These are phyloP conservation scores for Caenorhabditis remanei DNA, from an alignment of 1,140 invertebrate species.

Conservation along the genomic window DNA sequence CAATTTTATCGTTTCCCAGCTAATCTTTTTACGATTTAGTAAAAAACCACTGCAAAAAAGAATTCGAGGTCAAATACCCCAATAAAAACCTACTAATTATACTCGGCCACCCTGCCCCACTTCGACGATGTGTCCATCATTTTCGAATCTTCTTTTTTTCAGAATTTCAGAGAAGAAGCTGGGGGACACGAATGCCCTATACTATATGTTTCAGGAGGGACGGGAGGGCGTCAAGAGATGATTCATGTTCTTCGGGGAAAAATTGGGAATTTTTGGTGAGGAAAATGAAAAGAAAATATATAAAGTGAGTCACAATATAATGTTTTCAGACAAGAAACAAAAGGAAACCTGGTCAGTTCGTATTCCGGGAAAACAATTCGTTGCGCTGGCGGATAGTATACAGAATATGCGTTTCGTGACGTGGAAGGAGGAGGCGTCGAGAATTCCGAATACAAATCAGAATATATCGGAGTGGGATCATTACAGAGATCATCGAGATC, in stretches of 20 bases:
- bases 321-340: slow-evolving; percentile 20
- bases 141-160: background rate
- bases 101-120: slow-evolving; percentile 31
- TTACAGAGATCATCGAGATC: slow-evolving; percentile 19
- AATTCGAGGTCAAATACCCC: too few species aligned
- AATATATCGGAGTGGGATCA: background rate
- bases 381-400: background rate
- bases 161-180: too few species aligned
- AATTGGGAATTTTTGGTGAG: background rate
- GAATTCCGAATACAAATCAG: background rate
- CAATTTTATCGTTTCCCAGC: too few species aligned
- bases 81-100: slow-evolving; percentile 31
- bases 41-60: too few species aligned
- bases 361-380: slow-evolving; percentile 42
- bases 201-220: too few species aligned
- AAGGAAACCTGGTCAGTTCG: slow-evolving; percentile 46
- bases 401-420: background rate
- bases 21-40: too few species aligned
- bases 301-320: background rate
- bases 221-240: background rate
- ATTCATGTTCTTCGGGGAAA: background rate
- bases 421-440: background rate
- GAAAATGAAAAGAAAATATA: background rate
- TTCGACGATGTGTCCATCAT: slow-evolving; percentile 14
- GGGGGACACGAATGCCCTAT: too few species aligned